Conservation (phyloP, 2,113 vertebrate genomes). For the Menura novaehollandiae region DNA sequence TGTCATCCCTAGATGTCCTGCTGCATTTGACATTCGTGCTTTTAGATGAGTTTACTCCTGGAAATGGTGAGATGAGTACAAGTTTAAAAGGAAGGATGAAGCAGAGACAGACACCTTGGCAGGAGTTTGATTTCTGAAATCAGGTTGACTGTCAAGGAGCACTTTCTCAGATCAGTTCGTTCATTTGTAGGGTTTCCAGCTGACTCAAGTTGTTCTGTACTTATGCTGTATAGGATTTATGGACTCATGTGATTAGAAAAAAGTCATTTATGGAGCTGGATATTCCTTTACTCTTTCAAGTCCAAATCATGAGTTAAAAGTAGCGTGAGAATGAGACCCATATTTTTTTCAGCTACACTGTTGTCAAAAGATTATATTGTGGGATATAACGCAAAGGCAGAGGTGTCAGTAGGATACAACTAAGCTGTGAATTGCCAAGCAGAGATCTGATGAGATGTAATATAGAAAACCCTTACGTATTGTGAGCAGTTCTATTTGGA, state of each 20-base stretch:
- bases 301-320: not conserved
- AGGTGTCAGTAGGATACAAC: not conserved
- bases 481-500: not conserved
- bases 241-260: not conserved
- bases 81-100: not conserved
- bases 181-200: not conserved
- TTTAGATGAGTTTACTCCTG: not conserved
- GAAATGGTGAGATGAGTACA: not conserved
- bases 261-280: not conserved
- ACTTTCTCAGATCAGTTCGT: not conserved
- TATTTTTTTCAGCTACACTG: not conserved
- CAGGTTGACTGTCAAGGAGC: not conserved
- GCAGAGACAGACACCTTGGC: not conserved
- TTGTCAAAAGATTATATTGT: not conserved
- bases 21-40: not conserved
- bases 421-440: not conserved
- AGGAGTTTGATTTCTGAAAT: not conserved
- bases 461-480: not conserved
- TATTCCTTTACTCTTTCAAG: not conserved
- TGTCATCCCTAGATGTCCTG: not conserved
- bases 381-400: not conserved
- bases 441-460: not conserved
- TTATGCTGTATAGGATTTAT: not conserved
- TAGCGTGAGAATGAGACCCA: not conserved
- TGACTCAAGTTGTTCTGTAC: not conserved